These are phyloP conservation scores for Pampusana beccarii DNA, from an alignment of 2,113 vertebrate genomes.

Conservation along the genomic window DNA sequence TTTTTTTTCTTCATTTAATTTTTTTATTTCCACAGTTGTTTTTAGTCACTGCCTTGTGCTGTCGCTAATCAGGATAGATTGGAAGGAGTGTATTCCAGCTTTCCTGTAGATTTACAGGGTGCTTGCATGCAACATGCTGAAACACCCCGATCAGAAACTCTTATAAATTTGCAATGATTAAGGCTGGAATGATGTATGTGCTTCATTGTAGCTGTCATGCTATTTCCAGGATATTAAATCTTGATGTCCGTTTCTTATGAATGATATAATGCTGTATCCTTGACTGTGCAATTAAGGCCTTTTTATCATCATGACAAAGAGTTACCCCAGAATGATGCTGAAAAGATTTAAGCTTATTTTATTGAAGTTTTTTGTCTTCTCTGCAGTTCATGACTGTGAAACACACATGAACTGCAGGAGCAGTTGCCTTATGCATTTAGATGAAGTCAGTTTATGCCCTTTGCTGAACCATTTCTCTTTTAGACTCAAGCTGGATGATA, in stretches of 20 bases:
- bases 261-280: neutral
- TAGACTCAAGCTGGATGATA: neutral
- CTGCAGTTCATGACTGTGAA: neutral
- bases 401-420: neutral
- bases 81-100: neutral
- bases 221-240: neutral
- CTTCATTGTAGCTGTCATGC: neutral
- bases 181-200: neutral
- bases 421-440: neutral
- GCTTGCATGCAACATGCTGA: neutral
- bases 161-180: neutral
- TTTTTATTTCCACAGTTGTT: neutral
- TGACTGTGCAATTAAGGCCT: neutral
- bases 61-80: neutral
- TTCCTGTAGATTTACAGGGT: neutral
- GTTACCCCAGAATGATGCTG: neutral
- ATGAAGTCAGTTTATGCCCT: neutral
- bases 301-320: neutral
- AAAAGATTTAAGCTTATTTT: neutral
- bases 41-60: neutral
- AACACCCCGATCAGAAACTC: neutral
- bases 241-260: neutral
- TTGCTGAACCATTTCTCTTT: neutral
- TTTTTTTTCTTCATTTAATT: neutral
- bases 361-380: neutral